Evolutionary conservation across 2,797 vertebrate genomes (phyloP), one percentile per base, ranked within the genome.

Genomic region (Sebastes taczanowskii): DNA sequence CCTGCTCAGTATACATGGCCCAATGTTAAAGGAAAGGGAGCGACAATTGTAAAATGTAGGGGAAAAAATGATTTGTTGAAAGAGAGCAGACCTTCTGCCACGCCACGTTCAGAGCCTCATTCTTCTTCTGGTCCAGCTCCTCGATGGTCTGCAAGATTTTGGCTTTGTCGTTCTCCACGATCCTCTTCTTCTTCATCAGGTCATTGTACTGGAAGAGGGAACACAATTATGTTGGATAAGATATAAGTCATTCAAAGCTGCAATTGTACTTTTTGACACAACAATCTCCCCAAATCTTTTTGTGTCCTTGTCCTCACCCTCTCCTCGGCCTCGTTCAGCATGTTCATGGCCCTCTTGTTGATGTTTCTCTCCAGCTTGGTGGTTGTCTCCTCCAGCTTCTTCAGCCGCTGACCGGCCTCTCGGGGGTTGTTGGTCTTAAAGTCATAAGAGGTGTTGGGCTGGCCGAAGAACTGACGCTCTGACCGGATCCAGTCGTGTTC

Each of bases 121-220:
- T 97, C 95, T 99, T 99, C 93, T 97, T 99, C 90, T 95, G 94
- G 90, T 99, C 99, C 91, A 99, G 94, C 86, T 99, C 97, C 92
- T 96, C 88, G 75, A 99, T 99, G 74, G 97, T 95, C 89, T 95
- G 93, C 88, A 99, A 89, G 87, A 99, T 99, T 94, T 99, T 99
- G 7, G 89, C 85, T 89, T 99, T 99, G 91, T 99, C 99, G 5
- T 96, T 98, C 92, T 99, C 97, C 71, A 99, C 99, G 42, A 98
- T 97, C 89, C 96, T 97, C 91, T 97, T 99, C 94, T 97, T 99
- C 93, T 96, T 98, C 95, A 97, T 97, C 89, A 99, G 93, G 80
- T 99, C 98, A 73, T 98, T 97, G 90, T 98, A 99, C 99, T 99
- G 87, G 49, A 76, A 81, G 53, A 87, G 65, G 2, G 53, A 74